A percentile compares a stretch with the other conserved stretches of the same genome.
phyloP scores from a whole-genome alignment of 2,797 vertebrate genomes.

The Emys orbicularis region DNA sequence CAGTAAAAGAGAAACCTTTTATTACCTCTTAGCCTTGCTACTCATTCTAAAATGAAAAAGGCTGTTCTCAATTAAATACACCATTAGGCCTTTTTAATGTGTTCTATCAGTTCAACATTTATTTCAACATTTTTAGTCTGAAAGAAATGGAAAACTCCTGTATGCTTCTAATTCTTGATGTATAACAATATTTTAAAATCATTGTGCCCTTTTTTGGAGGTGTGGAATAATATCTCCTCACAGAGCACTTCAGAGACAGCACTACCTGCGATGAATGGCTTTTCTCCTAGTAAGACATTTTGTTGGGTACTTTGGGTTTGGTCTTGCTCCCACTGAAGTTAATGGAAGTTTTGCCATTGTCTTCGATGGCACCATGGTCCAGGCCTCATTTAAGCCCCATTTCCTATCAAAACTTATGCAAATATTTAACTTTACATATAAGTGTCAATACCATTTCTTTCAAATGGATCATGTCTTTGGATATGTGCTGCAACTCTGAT shows the following conservation, averaged over 20 bases:
- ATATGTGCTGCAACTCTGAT: not conserved
- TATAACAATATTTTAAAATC: not conserved
- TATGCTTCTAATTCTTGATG: accelerated
- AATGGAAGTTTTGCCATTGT: not conserved
- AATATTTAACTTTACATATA: not conserved
- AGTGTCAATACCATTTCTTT: not conserved
- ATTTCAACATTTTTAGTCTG: not conserved
- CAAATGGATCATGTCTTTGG: not conserved
- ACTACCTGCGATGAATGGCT: not conserved
- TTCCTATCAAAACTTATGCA: not conserved
- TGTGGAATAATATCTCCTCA: not conserved
- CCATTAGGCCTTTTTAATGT: not conserved
- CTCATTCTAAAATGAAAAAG: not conserved
- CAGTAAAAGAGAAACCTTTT: not conserved
- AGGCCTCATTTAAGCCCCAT: not conserved
- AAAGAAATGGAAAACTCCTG: not conserved
- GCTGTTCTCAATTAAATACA: not conserved
- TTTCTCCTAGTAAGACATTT: not conserved
- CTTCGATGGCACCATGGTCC: not conserved
- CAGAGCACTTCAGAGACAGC: not conserved
- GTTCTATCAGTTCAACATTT: not conserved
- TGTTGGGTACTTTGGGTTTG: not conserved
- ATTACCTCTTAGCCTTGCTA: not conserved
- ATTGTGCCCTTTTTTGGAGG: not conserved
- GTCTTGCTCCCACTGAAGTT: not conserved